phyloP scores from a whole-genome alignment of 2,797 vertebrate genomes.

The Gymnothorax javanicus region DNA sequence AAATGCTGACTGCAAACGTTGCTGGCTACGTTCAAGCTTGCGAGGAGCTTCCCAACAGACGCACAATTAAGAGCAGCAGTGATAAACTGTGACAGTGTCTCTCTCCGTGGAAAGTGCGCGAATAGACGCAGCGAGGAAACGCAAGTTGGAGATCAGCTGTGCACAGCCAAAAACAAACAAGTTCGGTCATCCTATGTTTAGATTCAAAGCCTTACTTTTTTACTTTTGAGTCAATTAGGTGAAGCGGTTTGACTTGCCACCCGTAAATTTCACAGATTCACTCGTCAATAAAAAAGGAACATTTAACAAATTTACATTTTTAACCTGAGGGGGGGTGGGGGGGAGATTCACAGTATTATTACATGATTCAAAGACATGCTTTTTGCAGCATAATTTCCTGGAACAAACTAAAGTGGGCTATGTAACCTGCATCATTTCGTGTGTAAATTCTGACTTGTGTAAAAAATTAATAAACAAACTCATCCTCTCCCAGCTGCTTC shows the following conservation, averaged over 20 bases:
- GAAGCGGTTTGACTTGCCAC: too few relatives aligned
- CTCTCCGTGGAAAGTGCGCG: background rate
- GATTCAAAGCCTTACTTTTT: too few relatives aligned
- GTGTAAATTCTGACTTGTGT: slow-evolving; percentile 32
- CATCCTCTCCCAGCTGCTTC: slow-evolving; percentile 1
- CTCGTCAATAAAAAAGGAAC: too few relatives aligned
- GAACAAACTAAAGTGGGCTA: background rate
- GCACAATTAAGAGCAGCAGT: background rate
- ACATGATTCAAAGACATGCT: too few relatives aligned
- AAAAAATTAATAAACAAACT: slow-evolving; percentile 13
- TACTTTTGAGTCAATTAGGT: too few relatives aligned
- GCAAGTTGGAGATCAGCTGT: too few relatives aligned
- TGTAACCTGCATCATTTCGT: background rate
- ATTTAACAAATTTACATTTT: too few relatives aligned
- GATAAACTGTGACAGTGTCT: background rate
- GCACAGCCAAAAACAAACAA: too few relatives aligned
- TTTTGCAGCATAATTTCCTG: background rate
- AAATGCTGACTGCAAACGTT: background rate
- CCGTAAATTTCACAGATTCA: too few relatives aligned
- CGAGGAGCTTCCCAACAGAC: background rate
- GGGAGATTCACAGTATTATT: too few relatives aligned
- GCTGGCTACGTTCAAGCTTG: background rate
- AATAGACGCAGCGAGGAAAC: background rate
- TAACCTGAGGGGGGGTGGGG: too few relatives aligned
- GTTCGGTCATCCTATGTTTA: too few relatives aligned